Conservation (phyloP, 2,888 invertebrate species). For the Capitulum mitella region DNA sequence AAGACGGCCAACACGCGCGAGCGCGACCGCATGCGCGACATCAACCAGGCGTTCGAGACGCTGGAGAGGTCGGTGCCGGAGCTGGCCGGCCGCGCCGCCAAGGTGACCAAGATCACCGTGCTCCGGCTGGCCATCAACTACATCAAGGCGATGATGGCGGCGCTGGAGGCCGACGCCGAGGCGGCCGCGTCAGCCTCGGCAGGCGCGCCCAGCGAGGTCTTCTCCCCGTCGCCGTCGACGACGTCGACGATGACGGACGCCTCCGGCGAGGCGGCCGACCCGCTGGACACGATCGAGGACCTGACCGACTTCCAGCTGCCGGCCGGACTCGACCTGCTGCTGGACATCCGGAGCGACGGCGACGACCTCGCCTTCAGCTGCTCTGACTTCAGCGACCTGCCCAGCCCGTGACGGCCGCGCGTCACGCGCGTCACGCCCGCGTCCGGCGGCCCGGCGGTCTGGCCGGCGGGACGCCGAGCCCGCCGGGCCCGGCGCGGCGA, state of each 20-base stretch:
- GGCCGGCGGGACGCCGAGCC: not conserved
- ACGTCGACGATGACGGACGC: not conserved
- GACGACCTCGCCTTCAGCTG: not conserved
- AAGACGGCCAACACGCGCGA: slow-evolving; percentile 86
- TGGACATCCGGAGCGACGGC: not conserved
- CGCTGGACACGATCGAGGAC: slow-evolving; percentile 9
- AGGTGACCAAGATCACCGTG: slow-evolving; percentile 82
- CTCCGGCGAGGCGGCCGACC: not conserved
- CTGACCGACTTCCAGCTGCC: slow-evolving; percentile 24
- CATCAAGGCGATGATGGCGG: slow-evolving; percentile 65
- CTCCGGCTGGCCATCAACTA: slow-evolving; percentile 79
- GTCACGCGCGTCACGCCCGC: not conserved
- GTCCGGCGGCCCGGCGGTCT: not conserved
- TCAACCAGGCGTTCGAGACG: slow-evolving; percentile 79
- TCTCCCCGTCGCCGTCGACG: not conserved
- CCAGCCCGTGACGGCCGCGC: not conserved
- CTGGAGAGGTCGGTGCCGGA: slow-evolving; percentile 67
- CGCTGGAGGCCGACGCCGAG: slow-evolving; percentile 47
- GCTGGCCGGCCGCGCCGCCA: slow-evolving; percentile 53
- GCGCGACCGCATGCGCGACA: slow-evolving; percentile 77
- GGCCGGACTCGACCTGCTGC: not conserved
- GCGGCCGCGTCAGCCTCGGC: not conserved
- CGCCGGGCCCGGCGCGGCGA: no score
- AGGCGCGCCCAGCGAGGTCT: not conserved
- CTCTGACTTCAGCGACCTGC: not conserved